Conservation (phyloP, 2,113 vertebrate genomes). For the Struthio camelus region DNA sequence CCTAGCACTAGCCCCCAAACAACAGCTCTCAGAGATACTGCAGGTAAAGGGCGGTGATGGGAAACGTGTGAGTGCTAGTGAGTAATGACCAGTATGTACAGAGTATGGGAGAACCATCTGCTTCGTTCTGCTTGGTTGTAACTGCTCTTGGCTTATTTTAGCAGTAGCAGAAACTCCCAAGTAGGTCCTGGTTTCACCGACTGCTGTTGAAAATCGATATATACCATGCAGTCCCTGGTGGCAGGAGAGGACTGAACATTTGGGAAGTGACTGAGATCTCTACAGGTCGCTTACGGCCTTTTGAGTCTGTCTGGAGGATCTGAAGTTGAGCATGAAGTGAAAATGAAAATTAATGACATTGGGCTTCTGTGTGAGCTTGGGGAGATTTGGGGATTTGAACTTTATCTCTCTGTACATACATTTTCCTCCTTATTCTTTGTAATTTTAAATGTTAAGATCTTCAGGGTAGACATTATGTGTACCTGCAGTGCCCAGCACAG, state of each 20-base stretch:
- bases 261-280: rapidly evolving
- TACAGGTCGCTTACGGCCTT: background rate
- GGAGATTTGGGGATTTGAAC: background rate
- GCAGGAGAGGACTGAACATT: background rate
- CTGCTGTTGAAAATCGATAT: background rate
- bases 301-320: background rate
- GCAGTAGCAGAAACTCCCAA: background rate
- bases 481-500: background rate
- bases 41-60: background rate
- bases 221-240: background rate
- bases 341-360: background rate
- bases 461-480: background rate
- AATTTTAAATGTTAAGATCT: background rate
- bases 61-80: rapidly evolving
- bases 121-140: background rate
- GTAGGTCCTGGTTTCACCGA: background rate
- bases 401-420: background rate
- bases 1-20: too few species aligned
- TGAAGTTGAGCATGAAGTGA: background rate
- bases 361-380: background rate
- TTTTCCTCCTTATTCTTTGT: background rate
- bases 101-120: background rate
- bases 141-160: background rate
- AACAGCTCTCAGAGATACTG: rapidly evolving
- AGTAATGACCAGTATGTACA: rapidly evolving